phyloP scores from a whole-genome alignment of 2,888 invertebrate species.

The Eustalomyia histrio region DNA sequence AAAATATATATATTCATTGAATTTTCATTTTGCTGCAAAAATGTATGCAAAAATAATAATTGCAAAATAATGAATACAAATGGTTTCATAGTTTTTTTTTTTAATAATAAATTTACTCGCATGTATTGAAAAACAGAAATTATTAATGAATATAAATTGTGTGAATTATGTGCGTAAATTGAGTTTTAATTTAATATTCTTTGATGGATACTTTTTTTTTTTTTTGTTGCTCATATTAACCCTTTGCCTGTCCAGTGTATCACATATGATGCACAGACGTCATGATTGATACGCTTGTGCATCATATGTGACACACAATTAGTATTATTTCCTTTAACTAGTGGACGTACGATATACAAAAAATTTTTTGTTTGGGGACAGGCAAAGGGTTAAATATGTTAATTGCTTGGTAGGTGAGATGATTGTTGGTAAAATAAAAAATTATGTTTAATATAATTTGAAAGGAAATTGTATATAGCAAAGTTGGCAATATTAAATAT shows the following conservation, averaged over 20 bases:
- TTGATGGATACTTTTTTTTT: slow-evolving; percentile 18
- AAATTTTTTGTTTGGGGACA: too few relatives aligned
- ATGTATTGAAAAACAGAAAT: slow-evolving; percentile 30
- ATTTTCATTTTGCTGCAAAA: slow-evolving; percentile 45
- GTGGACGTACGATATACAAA: too few relatives aligned
- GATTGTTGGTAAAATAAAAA: not conserved
- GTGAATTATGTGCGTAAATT: slow-evolving; percentile 62
- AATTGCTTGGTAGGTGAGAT: not conserved
- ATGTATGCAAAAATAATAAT: slow-evolving; percentile 65
- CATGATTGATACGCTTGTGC: too few relatives aligned
- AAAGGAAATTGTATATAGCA: not conserved
- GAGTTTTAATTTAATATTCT: slow-evolving; percentile 61
- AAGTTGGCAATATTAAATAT: too few relatives aligned
- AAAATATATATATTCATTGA: not conserved
- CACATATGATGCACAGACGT: too few relatives aligned
- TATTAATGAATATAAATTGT: slow-evolving; percentile 66
- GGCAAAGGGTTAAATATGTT: not conserved
- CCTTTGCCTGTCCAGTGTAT: too few relatives aligned
- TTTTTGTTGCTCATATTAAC: not conserved
- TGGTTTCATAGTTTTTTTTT: slow-evolving; percentile 34
- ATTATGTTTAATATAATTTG: not conserved
- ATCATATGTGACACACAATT: too few relatives aligned
- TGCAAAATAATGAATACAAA: slow-evolving; percentile 64
- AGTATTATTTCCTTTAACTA: too few relatives aligned
- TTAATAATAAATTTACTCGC: too few relatives aligned